These are phyloP conservation scores for Cataglyphis cursor DNA, from an alignment of 2,888 invertebrate species.

Conservation along the genomic window DNA sequence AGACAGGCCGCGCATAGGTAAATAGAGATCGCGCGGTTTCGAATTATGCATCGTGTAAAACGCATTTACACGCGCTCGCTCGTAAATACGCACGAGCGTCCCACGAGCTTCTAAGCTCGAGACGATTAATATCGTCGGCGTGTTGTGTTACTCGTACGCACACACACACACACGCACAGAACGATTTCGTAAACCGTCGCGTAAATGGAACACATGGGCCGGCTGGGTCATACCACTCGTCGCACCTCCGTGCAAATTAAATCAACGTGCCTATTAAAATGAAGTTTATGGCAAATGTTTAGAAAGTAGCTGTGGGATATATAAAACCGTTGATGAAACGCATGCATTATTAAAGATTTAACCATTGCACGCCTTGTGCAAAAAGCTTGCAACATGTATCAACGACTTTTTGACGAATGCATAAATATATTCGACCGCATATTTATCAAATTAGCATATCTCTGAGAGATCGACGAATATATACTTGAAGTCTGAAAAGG, in stretches of 20 bases:
- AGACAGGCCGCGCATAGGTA: conserved; percentile 57
- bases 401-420: neutral
- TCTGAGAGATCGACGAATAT: neutral
- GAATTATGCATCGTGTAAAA: neutral
- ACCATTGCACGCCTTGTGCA: neutral
- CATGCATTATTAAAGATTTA: conserved; percentile 42
- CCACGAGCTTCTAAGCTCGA: conserved; percentile 49
- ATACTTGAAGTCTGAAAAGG: neutral
- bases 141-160: neutral
- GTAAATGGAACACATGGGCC: conserved; percentile 29
- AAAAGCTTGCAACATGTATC: conserved; percentile 6
- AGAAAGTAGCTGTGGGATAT: conserved; percentile 33
- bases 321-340: conserved; percentile 35
- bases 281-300: conserved; percentile 48
- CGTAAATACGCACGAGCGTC: conserved; percentile 47
- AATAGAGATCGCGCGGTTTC: conserved; percentile 63
- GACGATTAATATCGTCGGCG: conserved; percentile 39
- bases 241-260: conserved; percentile 53
- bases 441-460: conserved; percentile 1
- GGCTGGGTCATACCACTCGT: conserved; percentile 22
- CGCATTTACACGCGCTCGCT: conserved; percentile 31
- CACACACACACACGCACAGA: conserved; percentile 7
- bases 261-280: conserved; percentile 44
- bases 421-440: conserved; percentile 2
- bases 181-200: conserved; percentile 43